phyloP scores from a whole-genome alignment of 2,113 vertebrate genomes.

The Seriola dumerili region DNA sequence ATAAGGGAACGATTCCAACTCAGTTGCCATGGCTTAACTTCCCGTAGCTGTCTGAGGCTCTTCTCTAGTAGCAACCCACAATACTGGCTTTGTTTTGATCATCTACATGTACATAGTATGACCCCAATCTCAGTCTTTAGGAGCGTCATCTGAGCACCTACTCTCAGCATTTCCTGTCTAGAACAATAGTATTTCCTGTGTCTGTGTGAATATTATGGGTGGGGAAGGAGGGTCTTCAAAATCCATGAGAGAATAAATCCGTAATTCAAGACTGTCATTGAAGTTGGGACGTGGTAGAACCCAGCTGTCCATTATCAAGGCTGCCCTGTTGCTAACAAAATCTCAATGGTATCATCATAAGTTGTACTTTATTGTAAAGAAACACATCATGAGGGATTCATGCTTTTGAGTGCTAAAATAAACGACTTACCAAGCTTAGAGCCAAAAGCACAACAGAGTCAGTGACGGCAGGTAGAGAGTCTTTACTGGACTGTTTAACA shows the following conservation, averaged over 20 bases:
- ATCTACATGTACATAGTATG: slow-evolving; percentile 6
- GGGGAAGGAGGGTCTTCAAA: not conserved
- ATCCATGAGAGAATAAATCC: not conserved
- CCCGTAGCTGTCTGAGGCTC: slow-evolving; percentile 35
- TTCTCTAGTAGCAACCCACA: slow-evolving; percentile 43
- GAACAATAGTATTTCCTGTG: slow-evolving; percentile 70
- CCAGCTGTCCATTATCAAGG: not conserved
- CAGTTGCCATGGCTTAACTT: slow-evolving; percentile 59
- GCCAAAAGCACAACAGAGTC: no score
- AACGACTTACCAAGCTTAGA: not conserved
- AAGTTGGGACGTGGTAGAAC: not conserved
- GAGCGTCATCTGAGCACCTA: slow-evolving; percentile 30
- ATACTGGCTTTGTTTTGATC: slow-evolving; percentile 53
- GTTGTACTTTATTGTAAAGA: not conserved
- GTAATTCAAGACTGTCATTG: not conserved
- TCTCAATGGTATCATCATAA: not conserved
- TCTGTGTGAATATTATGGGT: slow-evolving; percentile 9
- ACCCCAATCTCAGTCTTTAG: slow-evolving; percentile 18
- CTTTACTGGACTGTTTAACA: no score
- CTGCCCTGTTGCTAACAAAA: not conserved
- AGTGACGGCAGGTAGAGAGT: no score
- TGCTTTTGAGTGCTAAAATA: not conserved
- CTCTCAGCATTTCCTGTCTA: slow-evolving; percentile 61
- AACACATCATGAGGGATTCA: not conserved
- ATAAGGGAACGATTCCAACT: slow-evolving; percentile 56